Conservation (phyloP, 2,888 invertebrate genomes). For the Drosophila gaucha region DNA sequence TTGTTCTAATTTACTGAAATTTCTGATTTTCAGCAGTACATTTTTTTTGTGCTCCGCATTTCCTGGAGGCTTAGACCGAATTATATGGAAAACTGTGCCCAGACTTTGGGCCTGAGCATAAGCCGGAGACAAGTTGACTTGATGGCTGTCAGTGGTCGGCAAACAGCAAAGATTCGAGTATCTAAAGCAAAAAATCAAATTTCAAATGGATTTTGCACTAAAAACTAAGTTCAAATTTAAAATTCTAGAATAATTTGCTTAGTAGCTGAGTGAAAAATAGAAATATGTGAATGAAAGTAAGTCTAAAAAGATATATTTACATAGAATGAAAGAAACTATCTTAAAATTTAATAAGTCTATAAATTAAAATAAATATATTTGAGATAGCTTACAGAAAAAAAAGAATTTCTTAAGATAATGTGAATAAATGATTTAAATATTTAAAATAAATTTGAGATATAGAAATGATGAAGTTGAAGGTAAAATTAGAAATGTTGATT, state of each 20-base stretch:
- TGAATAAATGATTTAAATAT: too few species aligned
- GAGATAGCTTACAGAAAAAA: too few species aligned
- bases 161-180: slow-evolving; percentile 20
- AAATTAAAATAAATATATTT: too few species aligned
- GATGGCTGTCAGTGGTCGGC: slow-evolving; percentile 51
- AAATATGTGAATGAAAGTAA: too few species aligned
- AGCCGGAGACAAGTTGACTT: slow-evolving; percentile 60
- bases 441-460: too few species aligned
- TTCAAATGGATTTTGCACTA: not conserved
- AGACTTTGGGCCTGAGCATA: slow-evolving; percentile 25
- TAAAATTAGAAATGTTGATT: too few species aligned
- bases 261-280: not conserved
- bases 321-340: too few species aligned
- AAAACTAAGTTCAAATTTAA: not conserved
- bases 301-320: too few species aligned
- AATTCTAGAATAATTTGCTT: not conserved
- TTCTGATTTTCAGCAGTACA: slow-evolving; percentile 39
- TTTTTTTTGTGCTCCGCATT: slow-evolving; percentile 33
- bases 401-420: too few species aligned
- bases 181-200: not conserved
- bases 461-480: too few species aligned
- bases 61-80: slow-evolving; percentile 65
- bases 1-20: slow-evolving; percentile 60
- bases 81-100: slow-evolving; percentile 51
- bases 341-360: too few species aligned